Percentiles rank a stretch among this genome's conserved stretches.
phyloP scores from a whole-genome alignment of 2,113 vertebrate genomes.

The Rhineura floridana region DNA sequence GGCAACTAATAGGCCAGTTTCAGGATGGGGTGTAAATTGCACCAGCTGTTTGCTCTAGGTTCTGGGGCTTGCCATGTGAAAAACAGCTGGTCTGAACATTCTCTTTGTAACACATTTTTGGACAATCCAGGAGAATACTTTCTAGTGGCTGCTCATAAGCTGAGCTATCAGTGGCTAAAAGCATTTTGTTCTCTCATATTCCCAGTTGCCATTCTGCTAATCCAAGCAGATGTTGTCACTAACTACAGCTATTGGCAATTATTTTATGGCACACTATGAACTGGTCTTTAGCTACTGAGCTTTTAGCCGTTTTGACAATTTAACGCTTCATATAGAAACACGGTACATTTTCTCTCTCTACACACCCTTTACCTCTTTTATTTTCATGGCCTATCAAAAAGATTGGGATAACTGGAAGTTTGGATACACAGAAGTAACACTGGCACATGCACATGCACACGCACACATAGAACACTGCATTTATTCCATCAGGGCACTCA shows the following conservation, averaged over 20 bases:
- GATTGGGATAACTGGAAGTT: not conserved
- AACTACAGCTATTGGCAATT: conserved; percentile 21
- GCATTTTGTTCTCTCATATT: conserved; percentile 2
- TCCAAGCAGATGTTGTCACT: conserved; percentile 36
- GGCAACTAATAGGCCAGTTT: not conserved
- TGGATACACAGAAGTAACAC: not conserved
- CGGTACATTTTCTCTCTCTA: not conserved
- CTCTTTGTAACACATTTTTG: conserved; percentile 32
- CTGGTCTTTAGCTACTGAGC: conserved; percentile 16
- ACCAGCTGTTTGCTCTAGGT: conserved; percentile 1
- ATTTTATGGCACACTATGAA: conserved; percentile 21
- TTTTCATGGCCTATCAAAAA: not conserved
- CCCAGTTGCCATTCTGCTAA: conserved; percentile 42
- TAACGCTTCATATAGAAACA: conserved; percentile 29
- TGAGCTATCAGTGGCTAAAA: not conserved
- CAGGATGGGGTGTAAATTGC: not conserved
- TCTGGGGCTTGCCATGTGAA: not conserved
- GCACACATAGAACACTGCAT: not conserved
- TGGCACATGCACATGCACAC: not conserved
- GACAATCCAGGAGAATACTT: conserved; percentile 57
- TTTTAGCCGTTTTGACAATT: conserved; percentile 14
- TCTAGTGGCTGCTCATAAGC: conserved; percentile 30
- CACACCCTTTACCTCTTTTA: not conserved
- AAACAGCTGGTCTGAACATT: conserved; percentile 1
- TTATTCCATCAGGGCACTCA: not conserved